These are phyloP conservation scores for Hylomyscus alleni DNA, from an alignment of 2,797 vertebrate genomes.

Conservation along the genomic window DNA sequence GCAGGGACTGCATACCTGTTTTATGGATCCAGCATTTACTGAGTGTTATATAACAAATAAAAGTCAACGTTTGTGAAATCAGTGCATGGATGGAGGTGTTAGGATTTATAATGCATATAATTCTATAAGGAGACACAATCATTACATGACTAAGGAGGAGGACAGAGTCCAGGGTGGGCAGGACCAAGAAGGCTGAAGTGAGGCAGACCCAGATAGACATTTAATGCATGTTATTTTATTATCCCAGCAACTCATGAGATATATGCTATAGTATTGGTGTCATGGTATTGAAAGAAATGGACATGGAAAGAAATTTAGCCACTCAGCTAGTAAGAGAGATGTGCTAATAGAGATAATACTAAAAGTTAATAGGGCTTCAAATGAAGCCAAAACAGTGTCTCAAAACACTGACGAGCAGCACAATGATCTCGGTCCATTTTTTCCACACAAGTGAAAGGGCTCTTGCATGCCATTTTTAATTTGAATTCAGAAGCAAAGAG, in stretches of 20 bases:
- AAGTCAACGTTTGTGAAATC: background rate
- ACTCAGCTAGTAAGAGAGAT: constrained; percentile 18
- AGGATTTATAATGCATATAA: background rate
- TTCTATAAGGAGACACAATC: background rate
- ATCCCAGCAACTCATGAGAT: background rate
- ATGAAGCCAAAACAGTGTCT: constrained; percentile 65
- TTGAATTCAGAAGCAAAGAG: background rate
- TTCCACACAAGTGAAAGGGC: background rate
- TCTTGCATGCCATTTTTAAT: background rate
- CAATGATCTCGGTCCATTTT: constrained; percentile 11
- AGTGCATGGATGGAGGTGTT: background rate
- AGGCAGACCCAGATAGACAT: background rate
- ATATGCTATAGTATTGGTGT: background rate
- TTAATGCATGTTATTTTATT: background rate
- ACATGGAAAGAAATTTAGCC: background rate
- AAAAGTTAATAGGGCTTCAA: constrained; percentile 73
- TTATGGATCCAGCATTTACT: background rate
- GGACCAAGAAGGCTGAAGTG: background rate
- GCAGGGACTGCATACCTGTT: background rate
- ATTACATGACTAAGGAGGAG: background rate
- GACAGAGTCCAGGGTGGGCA: background rate
- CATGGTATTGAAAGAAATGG: constrained; percentile 26
- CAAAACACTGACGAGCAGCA: background rate
- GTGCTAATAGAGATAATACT: constrained; percentile 5
- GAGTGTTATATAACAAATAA: background rate